phyloP scores from a whole-genome alignment of 1,140 invertebrate genomes.

The Drosophila rhopaloa region DNA sequence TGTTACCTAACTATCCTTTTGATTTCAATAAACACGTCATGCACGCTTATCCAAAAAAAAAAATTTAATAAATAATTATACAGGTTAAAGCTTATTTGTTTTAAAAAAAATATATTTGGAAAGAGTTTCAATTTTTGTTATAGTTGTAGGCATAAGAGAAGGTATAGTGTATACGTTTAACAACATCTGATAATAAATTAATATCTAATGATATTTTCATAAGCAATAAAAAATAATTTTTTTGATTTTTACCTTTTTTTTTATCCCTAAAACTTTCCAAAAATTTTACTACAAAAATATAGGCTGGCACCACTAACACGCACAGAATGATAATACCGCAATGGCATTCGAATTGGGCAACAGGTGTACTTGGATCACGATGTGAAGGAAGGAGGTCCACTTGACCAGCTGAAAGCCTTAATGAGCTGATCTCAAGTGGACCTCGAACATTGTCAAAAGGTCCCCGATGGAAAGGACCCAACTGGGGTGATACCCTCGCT shows the following conservation, averaged over 20 bases:
- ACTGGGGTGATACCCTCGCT: slow-evolving; percentile 3
- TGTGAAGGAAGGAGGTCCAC: slow-evolving; percentile 7
- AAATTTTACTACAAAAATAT: background rate
- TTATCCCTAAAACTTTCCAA: background rate
- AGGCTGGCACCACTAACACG: slow-evolving; percentile 6
- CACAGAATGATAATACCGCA: slow-evolving; percentile 8
- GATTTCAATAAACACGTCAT: no score
- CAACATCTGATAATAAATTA: no score
- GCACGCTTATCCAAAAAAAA: no score
- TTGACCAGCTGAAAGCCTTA: slow-evolving; percentile 43
- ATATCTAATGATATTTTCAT: no score
- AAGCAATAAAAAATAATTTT: no score
- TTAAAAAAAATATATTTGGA: no score
- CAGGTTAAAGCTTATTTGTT: no score
- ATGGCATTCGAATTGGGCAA: slow-evolving; percentile 33
- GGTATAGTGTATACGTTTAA: no score
- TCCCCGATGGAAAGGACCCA: slow-evolving; percentile 18
- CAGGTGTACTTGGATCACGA: slow-evolving; percentile 46
- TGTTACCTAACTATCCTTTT: no score
- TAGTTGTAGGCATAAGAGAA: no score
- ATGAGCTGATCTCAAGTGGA: slow-evolving; percentile 45
- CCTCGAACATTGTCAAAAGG: slow-evolving; percentile 38
- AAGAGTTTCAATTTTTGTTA: no score
- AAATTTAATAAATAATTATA: no score
- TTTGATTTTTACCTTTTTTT: background rate